These are phyloP conservation scores for Bombus breviceps DNA, from an alignment of 1,140 invertebrate species.

Conservation along the genomic window DNA sequence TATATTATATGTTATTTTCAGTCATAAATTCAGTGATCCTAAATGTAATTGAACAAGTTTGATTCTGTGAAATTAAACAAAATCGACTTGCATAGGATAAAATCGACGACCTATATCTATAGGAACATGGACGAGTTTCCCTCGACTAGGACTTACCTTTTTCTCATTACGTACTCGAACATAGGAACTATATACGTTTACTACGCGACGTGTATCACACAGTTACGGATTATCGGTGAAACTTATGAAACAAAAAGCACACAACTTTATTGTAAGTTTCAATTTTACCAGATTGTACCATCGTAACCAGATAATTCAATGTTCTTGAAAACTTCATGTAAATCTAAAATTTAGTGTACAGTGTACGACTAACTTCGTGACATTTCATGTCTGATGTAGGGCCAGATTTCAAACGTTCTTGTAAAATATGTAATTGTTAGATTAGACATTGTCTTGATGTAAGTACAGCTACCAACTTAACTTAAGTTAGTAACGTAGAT, in stretches of 20 bases:
- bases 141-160: no score
- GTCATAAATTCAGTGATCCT: conserved; percentile 22
- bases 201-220: not conserved
- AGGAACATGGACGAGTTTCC: not conserved
- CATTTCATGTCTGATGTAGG: conserved; percentile 70
- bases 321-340: conserved; percentile 49
- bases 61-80: not conserved
- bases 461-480: conserved; percentile 69
- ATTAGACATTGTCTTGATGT: conserved; percentile 72
- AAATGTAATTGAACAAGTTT: conserved; percentile 31
- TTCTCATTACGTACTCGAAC: no score
- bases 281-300: conserved; percentile 2
- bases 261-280: conserved; percentile 29
- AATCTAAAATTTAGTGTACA: conserved; percentile 72
- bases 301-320: conserved; percentile 22
- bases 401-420: conserved; percentile 73
- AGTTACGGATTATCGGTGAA: not conserved
- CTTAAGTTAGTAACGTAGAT: conserved; percentile 61
- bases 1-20: conserved; percentile 2
- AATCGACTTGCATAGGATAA: not conserved
- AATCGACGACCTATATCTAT: not conserved
- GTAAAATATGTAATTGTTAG: conserved; percentile 79
- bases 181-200: not conserved
- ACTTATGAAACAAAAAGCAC: conserved; percentile 9
- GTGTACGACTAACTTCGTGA: conserved; percentile 71